Conservation (phyloP, 2,113 vertebrate genomes). For the Malurus alboscapulatus region DNA sequence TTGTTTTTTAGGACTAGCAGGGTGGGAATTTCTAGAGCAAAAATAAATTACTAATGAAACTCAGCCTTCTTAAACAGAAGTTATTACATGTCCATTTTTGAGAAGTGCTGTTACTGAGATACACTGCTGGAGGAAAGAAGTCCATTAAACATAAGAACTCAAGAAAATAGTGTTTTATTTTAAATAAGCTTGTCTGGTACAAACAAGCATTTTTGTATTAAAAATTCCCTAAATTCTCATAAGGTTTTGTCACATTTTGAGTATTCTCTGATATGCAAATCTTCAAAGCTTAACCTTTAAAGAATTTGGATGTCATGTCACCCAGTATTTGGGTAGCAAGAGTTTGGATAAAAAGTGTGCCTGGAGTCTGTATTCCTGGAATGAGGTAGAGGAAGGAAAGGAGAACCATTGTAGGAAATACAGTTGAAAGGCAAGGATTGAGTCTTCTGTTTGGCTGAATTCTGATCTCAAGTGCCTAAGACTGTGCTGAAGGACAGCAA, state of each 20-base stretch:
- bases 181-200: not conserved
- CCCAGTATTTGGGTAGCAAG: not conserved
- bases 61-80: not conserved
- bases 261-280: not conserved
- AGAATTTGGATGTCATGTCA: not conserved
- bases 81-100: not conserved
- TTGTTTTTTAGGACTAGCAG: not conserved
- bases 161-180: not conserved
- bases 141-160: not conserved
- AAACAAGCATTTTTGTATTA: not conserved
- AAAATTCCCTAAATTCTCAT: not conserved
- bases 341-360: not conserved
- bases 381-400: not conserved
- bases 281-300: not conserved
- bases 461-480: not conserved
- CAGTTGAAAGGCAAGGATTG: rapidly evolving
- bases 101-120: not conserved
- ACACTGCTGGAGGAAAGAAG: not conserved
- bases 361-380: not conserved
- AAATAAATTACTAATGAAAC: not conserved
- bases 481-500: not conserved
- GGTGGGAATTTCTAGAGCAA: rapidly evolving
- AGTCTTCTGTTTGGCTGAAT: not conserved
- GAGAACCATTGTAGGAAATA: not conserved
- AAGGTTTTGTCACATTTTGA: not conserved